A percentile compares a stretch with the other conserved stretches of the same genome.
Evolutionary conservation across 2,888 invertebrate species (phyloP).

Genomic region (Taphrorychus bicolor): DNA sequence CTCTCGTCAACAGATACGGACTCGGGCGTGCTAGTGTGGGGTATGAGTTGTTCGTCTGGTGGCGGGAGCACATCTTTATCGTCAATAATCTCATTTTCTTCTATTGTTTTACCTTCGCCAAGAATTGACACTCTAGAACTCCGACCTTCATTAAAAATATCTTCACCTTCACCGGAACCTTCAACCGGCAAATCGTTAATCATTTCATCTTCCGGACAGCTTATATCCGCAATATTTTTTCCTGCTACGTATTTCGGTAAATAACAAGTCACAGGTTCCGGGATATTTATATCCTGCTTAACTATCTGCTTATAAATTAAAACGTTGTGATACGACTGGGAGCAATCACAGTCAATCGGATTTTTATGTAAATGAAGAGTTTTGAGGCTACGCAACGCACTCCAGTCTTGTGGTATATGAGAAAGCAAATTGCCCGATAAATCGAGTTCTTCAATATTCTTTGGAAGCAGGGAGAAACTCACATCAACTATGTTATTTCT

Average conservation of each 20-base stretch:
- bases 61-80: slow-evolving; percentile 34
- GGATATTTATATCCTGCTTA: slow-evolving; percentile 49
- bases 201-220: slow-evolving; percentile 49
- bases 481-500: slow-evolving; percentile 53
- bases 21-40: not conserved
- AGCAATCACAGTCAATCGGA: slow-evolving; percentile 74
- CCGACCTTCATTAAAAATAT: slow-evolving; percentile 41
- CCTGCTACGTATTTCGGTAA: slow-evolving; percentile 50
- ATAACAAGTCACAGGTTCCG: slow-evolving; percentile 52
- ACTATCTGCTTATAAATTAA: slow-evolving; percentile 67
- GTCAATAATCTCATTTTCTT: slow-evolving; percentile 43
- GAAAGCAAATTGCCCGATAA: slow-evolving; percentile 70
- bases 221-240: slow-evolving; percentile 44
- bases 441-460: slow-evolving; percentile 61
- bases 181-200: slow-evolving; percentile 48
- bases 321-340: slow-evolving; percentile 69
- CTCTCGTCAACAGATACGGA: slow-evolving; percentile 41
- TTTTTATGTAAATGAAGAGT: slow-evolving; percentile 73
- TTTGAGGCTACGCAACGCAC: slow-evolving; percentile 64
- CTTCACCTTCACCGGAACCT: slow-evolving; percentile 48
- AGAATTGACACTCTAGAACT: slow-evolving; percentile 33
- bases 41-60: slow-evolving; percentile 15
- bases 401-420: slow-evolving; percentile 65
- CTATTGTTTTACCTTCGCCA: slow-evolving; percentile 37
- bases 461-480: slow-evolving; percentile 51